Base-by-base conservation (phyloP, 2,797 vertebrate genomes). In the Dryobates pubescens region DNA sequence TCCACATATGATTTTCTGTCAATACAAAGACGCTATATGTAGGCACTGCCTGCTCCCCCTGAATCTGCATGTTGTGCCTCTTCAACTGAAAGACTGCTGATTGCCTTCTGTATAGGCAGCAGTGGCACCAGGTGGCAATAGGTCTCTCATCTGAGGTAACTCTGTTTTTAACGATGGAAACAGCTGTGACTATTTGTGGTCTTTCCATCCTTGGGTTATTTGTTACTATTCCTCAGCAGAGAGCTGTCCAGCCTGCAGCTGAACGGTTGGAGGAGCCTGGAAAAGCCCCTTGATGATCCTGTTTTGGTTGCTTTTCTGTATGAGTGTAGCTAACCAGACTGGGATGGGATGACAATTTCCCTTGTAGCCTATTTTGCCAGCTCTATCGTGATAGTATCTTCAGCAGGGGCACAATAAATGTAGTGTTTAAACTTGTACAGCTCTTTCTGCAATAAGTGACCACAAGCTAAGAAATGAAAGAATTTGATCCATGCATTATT, bases 251-350 rank as follows among this genome's bases (percentile, higher is more conserved):
- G 20, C 8, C 13, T 68, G 10, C 2, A 45, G 13, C 2, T 75
- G 26, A 51, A 30, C 9, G 69, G 36, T 6, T 34, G 6, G 22
- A 77, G 13, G 17, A 62, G 22, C 1, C 1, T 17, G 4, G 7
- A 36, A 53, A 71, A 45, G 11, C 0, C 0, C 3, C 4, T 27
- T 6, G 0, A 20, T 32, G 34, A n/a, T 12, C 3, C 2, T 71
- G 13, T 17, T 2, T 13, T 19, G 2, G 3, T 38, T 54, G 13
- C 5, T 77, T 49, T 56, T 65, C 23, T 16, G 4, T 2, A 6
- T 59, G 2, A 91, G 23, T 53, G 43, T 86, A 30, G 26, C 5
- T 77, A 43, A 38, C 8, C 2, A 17, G 7, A 2, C 7, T 51
- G 30, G 32, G 1, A 0, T 72, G 18, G 4, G 3, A 13, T 51